Conservation (phyloP, 2,797 vertebrate species). For the Microcaecilia unicolor region DNA sequence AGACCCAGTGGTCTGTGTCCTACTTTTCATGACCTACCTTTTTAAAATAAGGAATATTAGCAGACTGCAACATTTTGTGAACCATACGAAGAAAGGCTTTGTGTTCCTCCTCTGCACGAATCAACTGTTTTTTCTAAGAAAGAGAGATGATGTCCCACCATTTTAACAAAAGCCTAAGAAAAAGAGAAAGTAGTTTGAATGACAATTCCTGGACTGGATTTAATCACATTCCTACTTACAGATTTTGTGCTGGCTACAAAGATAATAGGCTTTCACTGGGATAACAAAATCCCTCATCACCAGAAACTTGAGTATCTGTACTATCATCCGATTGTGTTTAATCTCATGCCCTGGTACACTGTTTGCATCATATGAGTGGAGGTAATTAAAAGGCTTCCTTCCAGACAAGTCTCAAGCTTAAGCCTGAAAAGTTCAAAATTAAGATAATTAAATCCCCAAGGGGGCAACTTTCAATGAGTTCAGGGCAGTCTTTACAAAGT, state of each 20-base stretch:
- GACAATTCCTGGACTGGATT: not conserved
- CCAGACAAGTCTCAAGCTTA: too few relatives aligned
- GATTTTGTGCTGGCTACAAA: not conserved
- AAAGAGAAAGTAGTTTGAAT: not conserved
- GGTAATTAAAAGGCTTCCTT: fast-evolving
- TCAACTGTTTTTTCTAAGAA: conserved; percentile 37
- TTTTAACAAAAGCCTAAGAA: conserved; percentile 43
- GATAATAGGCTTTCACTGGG: not conserved
- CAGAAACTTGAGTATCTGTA: too few relatives aligned
- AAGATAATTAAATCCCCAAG: too few relatives aligned
- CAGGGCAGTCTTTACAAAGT: too few relatives aligned
- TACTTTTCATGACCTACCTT: too few relatives aligned
- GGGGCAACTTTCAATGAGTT: too few relatives aligned
- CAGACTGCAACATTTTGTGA: conserved; percentile 15
- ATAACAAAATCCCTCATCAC: not conserved
- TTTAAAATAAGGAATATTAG: conserved; percentile 6
- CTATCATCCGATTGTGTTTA: too few relatives aligned
- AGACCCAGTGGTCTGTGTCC: too few relatives aligned
- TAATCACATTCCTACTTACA: not conserved
- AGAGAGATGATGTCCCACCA: conserved; percentile 26
- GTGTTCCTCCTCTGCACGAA: conserved; percentile 21
- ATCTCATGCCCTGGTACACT: not conserved
- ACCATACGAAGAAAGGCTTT: conserved; percentile 21
- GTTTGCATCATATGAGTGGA: not conserved
- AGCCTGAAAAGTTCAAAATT: too few relatives aligned